Base-by-base conservation (phyloP, 1,140 invertebrate species). In the Pseudachorutes palmiensis region DNA sequence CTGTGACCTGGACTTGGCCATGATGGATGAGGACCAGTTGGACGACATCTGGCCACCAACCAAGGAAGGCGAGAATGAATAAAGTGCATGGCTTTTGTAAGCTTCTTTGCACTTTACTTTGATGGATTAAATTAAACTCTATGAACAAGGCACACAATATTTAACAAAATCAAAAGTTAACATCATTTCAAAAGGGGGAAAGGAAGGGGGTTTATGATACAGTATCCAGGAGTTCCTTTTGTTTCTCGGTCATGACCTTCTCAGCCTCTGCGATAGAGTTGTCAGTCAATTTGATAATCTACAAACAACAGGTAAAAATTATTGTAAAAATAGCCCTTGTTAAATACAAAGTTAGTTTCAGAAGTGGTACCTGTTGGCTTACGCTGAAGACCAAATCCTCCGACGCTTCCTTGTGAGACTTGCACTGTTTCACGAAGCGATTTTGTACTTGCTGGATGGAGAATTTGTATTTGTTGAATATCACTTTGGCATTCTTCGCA, bases 401-500 rank as follows among this genome's bases (percentile, higher is more conserved):
- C 85, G 31, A 79, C 65, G 41, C 76, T 75, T 78, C 79, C 72
- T 77, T 75, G 45, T 87, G 82, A 68, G 84, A 86, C 75, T 88
- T 90, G 0, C 87, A 73, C 69, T 82, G 82, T 73, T 86, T 90
- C 0, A 88, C 77, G 67, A 83, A 85, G 70, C 86, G 85, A 75
- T 87, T 90, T 76, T 93, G 88, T 2, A 89, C 79, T 69, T 89
- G 84, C 78, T 87, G 87, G n/a, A 96, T 80, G 2, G 80, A 76
- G 76, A 91, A 88, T 74, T 87, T 86, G 68, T 87, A 88, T 78
- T 90, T 91, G 1, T 88, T 84, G 73, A 87, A 92, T 45, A 94
- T 74, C 0, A 80, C 76, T 80, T 94, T 95, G 0, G 92, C 92
- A 82, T 86, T 90, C 80, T 94, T 95, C 0, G 88, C 84, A 51